Evolutionary conservation across 2,797 vertebrate genomes (phyloP).

Genomic region (Chaetophractus vellerosus): DNA sequence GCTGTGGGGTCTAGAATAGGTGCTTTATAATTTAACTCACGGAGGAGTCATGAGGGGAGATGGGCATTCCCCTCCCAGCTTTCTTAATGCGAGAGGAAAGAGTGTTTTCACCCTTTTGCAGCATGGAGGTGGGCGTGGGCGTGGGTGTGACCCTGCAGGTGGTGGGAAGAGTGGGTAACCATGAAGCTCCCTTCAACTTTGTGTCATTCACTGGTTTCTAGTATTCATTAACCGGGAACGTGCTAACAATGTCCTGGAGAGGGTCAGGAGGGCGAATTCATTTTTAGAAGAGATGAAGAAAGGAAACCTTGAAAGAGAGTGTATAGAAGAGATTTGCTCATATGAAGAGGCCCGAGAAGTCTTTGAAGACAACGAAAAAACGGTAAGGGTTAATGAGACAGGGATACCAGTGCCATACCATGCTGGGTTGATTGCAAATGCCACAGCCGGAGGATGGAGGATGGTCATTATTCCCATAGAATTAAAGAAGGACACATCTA

Average conservation of each 20-base stretch:
- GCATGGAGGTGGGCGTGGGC: no score
- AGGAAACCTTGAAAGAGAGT: conserved; percentile 96
- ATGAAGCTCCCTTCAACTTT: not conserved
- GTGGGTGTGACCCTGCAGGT: not conserved
- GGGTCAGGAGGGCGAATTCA: conserved; percentile 93
- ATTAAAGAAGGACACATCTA: not conserved
- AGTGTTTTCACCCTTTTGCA: not conserved
- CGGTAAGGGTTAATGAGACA: conserved; percentile 88
- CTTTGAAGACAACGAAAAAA: conserved; percentile 93
- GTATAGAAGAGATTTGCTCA: conserved; percentile 93
- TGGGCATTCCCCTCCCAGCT: not conserved
- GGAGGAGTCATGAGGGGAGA: not conserved
- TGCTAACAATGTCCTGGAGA: conserved; percentile 91
- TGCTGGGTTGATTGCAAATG: no score
- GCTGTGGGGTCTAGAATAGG: not conserved
- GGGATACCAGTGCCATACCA: not conserved
- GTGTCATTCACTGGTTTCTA: conserved; percentile 73
- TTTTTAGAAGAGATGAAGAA: conserved; percentile 92
- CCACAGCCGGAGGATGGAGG: not conserved
- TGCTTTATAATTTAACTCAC: not conserved
- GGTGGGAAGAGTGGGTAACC: no score
- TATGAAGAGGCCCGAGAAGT: conserved; percentile 96
- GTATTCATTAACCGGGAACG: conserved; percentile 92
- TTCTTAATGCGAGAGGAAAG: not conserved
- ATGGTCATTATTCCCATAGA: not conserved